These are phyloP conservation scores for Epirrhoe tristata DNA, from an alignment of 2,888 invertebrate genomes.

Conservation along the genomic window DNA sequence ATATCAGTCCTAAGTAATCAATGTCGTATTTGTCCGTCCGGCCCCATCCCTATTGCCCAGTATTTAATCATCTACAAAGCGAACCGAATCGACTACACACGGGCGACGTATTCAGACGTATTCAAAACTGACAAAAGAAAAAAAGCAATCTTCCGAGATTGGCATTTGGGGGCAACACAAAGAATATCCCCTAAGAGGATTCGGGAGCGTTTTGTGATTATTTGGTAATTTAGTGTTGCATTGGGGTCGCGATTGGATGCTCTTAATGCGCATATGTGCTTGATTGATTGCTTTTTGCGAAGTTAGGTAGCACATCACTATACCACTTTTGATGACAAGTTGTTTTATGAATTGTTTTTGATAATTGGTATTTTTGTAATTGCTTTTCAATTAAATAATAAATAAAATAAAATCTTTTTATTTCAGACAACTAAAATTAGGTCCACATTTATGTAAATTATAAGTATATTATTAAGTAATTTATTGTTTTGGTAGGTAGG, in stretches of 20 bases:
- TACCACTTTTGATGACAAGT: constrained; percentile 9
- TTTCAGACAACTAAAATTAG: no score
- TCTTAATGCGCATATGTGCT: constrained; percentile 69
- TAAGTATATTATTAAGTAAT: no score
- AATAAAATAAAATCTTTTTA: no score
- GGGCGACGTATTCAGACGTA: constrained; percentile 68
- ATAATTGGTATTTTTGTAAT: not conserved
- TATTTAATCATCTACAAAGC: constrained; percentile 84
- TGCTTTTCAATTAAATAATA: not conserved
- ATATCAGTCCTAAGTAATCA: no score
- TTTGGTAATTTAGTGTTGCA: constrained; percentile 84
- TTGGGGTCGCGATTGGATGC: constrained; percentile 75
- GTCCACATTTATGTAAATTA: no score
- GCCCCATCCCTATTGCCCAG: constrained; percentile 56
- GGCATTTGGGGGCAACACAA: constrained; percentile 80
- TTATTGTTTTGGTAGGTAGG: no score
- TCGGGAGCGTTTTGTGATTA: constrained; percentile 75
- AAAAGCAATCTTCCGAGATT: constrained; percentile 84
- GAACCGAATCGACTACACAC: constrained; percentile 54
- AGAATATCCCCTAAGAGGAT: constrained; percentile 54
- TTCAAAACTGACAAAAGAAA: constrained; percentile 84
- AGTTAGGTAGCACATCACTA: constrained; percentile 8
- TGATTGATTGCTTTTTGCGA: constrained; percentile 74
- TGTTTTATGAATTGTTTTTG: not conserved
- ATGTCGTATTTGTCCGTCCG: no score